Base-by-base conservation (phyloP, 1,140 invertebrate species). In the Neoseiulus cucumeris region DNA sequence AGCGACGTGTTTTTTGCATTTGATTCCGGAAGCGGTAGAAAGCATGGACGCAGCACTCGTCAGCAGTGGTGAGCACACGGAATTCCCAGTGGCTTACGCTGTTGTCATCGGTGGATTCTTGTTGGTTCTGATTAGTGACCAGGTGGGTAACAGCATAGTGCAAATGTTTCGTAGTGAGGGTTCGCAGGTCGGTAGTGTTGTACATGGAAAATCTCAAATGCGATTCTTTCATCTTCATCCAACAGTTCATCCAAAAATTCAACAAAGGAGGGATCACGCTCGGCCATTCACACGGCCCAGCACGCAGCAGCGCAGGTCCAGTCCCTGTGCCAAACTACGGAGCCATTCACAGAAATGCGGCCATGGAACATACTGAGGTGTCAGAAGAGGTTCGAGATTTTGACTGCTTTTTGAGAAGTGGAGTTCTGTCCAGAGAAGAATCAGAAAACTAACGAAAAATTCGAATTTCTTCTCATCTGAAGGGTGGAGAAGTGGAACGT, bases 1-100 rank as follows among this genome's bases (percentile, higher is more conserved):
- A 18, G 85, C 85, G 0, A 91, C 89, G 0, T 83, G 85, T 22
- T 74, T 89, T 42, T 76, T 87, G 2, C 88, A 91, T 74, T 85
- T 91, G 76, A 75, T 91, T 42, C 87, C 88, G 18, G 89, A 91
- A 76, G 82, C 20, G 42, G 51, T 25, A 44, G 44, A 20, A 22
- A 66, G 5, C 17, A 69, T 39, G 33, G 30, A 55, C 14, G 22
- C 20, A 25, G 33, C 28, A 41, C 64, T 51, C 45, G 51, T 18
- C 33, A 20, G 25, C 64, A 66, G 22, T 4, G 42, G 22, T 41
- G 66, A 45, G 14, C 9, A 25, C 44, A 68, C 44, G n/a, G 14
- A 9, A 39, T 89, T 70, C 81, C 84, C 1, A 67, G 59, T 72
- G 65, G 55, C 44, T 33, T 30, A 28, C 20, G 44, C 66, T 1